These are phyloP conservation scores for Incurvaria masculella DNA, from an alignment of 2,888 invertebrate genomes.

Conservation along the genomic window DNA sequence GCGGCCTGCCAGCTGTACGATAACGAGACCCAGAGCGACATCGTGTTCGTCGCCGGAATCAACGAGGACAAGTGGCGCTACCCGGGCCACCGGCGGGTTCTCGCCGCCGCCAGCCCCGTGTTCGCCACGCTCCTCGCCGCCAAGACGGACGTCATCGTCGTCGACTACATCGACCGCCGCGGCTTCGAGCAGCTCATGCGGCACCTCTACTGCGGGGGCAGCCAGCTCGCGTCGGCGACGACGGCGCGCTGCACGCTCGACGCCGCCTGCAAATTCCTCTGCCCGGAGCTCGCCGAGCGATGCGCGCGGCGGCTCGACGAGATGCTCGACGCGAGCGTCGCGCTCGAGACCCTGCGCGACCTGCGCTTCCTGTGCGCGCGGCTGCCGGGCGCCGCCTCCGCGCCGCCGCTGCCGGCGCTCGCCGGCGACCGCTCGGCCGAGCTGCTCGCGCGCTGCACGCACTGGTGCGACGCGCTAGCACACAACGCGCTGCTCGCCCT, in stretches of 20 bases:
- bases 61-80: conserved; percentile 64
- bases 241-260: conserved; percentile 69
- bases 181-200: conserved; percentile 66
- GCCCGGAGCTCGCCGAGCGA: conserved; percentile 64
- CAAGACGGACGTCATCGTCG: conserved; percentile 43
- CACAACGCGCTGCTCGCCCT: conserved; percentile 61
- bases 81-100: conserved; percentile 63
- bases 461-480: conserved; percentile 60
- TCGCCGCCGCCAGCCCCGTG: conserved; percentile 61
- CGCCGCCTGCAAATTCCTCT: conserved; percentile 71
- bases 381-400: conserved; percentile 44
- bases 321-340: conserved; percentile 61
- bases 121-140: conserved; percentile 56
- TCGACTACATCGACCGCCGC: conserved; percentile 62
- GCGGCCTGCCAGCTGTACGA: conserved; percentile 34
- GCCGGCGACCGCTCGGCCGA: conserved; percentile 36
- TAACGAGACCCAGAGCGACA: conserved; percentile 56
- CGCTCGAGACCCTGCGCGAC: conserved; percentile 62
- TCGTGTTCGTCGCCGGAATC: conserved; percentile 62
- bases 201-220: conserved; percentile 62
- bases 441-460: conserved; percentile 42
- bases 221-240: conserved; percentile 58
- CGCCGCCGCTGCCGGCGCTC: conserved; percentile 46
- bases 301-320: conserved; percentile 65
- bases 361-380: conserved; percentile 47